phyloP scores from a whole-genome alignment of 2,797 vertebrate genomes.

The Phalanger gymnotis region DNA sequence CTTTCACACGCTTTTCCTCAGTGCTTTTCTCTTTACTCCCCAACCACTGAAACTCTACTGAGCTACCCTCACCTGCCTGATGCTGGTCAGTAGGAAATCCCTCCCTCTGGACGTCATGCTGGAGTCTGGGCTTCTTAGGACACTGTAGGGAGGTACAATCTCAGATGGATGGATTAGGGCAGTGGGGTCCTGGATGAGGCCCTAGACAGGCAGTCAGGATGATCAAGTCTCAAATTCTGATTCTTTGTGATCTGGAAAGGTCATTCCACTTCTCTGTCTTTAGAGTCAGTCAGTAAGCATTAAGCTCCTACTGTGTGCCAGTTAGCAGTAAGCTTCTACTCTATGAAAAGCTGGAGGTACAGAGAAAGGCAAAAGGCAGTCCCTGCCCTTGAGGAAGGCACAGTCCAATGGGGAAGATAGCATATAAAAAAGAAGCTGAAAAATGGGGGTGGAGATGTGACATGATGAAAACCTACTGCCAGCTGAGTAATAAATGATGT shows the following conservation, averaged over 20 bases:
- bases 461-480: neutral
- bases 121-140: neutral
- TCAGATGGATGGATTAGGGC: neutral
- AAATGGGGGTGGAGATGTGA: neutral
- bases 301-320: too few relatives aligned
- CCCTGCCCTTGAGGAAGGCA: neutral
- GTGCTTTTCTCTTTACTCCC: neutral
- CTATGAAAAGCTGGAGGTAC: neutral
- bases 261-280: neutral
- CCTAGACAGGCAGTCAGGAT: neutral
- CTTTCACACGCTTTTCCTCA: neutral
- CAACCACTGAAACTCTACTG: neutral
- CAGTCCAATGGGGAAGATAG: conserved; percentile 6
- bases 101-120: neutral
- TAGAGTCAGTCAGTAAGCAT: neutral
- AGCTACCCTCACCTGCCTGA: neutral
- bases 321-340: too few relatives aligned
- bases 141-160: neutral
- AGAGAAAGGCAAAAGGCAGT: neutral
- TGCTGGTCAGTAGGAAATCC: neutral
- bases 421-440: conserved; percentile 39
- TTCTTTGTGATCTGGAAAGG: neutral
- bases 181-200: neutral
- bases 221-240: neutral
- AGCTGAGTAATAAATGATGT: neutral